Evolutionary conservation across 2,888 invertebrate genomes (phyloP).

Genomic region (Coenonympha glycerion): DNA sequence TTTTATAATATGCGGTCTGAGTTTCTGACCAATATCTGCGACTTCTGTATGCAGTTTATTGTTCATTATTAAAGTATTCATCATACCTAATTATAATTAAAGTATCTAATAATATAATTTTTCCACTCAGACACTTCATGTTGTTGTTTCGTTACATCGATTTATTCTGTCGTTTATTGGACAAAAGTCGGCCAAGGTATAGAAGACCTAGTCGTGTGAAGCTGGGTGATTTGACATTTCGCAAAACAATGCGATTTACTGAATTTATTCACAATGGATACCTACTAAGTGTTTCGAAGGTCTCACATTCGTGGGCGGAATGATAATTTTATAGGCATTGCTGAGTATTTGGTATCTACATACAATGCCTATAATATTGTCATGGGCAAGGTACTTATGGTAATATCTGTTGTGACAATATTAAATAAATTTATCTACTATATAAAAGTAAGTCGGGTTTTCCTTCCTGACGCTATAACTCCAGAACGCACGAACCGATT

Average conservation of each 20-base stretch:
- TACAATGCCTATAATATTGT: constrained; percentile 1
- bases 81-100: too few relatives aligned
- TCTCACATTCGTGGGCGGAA: constrained; percentile 11
- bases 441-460: too few relatives aligned
- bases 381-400: background rate
- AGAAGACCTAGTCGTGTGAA: background rate
- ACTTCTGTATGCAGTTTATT: too few relatives aligned
- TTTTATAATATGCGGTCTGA: too few relatives aligned
- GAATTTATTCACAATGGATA: constrained; percentile 14
- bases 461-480: too few relatives aligned
- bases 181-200: constrained; percentile 1
- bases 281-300: constrained; percentile 14
- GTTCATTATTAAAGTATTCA: too few relatives aligned
- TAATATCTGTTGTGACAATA: background rate
- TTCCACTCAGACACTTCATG: too few relatives aligned
- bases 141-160: too few relatives aligned
- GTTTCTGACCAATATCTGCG: too few relatives aligned
- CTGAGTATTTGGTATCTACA: background rate
- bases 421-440: too few relatives aligned
- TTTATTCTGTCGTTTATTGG: background rate
- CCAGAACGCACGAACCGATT: too few relatives aligned
- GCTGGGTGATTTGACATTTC: constrained; percentile 6
- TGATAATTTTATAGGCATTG: constrained; percentile 1
- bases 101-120: too few relatives aligned
- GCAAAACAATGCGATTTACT: constrained; percentile 17